Percentiles rank a stretch among this genome's conserved stretches.
These are phyloP conservation scores for Glossosoma conforme DNA, from an alignment of 1,140 invertebrate species.

Conservation along the genomic window DNA sequence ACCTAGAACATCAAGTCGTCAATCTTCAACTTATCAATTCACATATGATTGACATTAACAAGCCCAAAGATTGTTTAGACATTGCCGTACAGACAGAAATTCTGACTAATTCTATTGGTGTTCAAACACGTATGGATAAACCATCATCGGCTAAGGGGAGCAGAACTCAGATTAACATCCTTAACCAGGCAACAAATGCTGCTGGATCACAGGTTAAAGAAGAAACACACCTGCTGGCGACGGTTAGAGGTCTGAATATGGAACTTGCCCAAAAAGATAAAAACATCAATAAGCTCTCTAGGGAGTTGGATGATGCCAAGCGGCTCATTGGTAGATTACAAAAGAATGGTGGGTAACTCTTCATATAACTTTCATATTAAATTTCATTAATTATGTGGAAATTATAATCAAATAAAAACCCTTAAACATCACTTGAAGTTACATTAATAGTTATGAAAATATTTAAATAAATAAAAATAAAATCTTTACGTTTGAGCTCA, in stretches of 20 bases:
- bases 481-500: too few species aligned
- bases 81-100: constrained; percentile 36
- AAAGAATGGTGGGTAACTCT: constrained; percentile 60
- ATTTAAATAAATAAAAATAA: too few species aligned
- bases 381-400: too few species aligned
- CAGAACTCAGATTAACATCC: not conserved
- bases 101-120: constrained; percentile 28
- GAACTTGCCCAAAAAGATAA: constrained; percentile 70
- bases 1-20: constrained; percentile 62
- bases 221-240: constrained; percentile 69
- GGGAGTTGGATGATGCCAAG: constrained; percentile 67
- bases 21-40: constrained; percentile 54
- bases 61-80: constrained; percentile 37
- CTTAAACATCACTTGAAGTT: too few species aligned
- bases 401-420: too few species aligned
- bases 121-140: constrained; percentile 36
- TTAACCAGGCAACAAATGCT: constrained; percentile 5
- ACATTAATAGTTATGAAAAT: too few species aligned
- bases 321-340: constrained; percentile 70
- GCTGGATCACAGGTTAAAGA: constrained; percentile 51
- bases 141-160: constrained; percentile 14
- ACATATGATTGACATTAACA: constrained; percentile 52
- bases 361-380: too few species aligned
- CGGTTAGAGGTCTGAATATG: constrained; percentile 68
- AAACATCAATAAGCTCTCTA: constrained; percentile 60